Evolutionary conservation across 2,888 invertebrate species (phyloP).

Genomic region (Melieria picta): DNA sequence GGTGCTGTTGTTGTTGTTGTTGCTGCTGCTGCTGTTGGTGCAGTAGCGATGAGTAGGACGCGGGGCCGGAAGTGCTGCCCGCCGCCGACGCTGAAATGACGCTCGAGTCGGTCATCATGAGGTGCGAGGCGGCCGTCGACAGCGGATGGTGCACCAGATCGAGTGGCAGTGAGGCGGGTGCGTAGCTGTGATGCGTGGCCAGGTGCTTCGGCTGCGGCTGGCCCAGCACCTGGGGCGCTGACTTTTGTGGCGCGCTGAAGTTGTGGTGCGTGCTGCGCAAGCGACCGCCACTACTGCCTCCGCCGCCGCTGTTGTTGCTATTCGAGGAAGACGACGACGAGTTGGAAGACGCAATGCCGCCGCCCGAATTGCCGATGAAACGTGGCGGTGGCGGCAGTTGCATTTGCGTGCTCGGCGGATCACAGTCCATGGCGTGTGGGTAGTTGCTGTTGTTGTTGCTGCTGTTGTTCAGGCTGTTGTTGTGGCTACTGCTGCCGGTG

Average conservation of each 20-base stretch:
- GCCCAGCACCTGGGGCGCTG: constrained; percentile 31
- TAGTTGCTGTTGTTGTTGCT: constrained; percentile 58
- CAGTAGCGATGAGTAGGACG: constrained; percentile 50
- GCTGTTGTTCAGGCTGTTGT: constrained; percentile 36
- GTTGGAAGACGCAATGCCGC: constrained; percentile 31
- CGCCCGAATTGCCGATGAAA: constrained; percentile 33
- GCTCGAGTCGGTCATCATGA: constrained; percentile 64
- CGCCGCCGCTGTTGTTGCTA: constrained; percentile 28
- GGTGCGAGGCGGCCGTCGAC: constrained; percentile 59
- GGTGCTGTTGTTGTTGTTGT: constrained; percentile 37
- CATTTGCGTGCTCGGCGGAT: constrained; percentile 68
- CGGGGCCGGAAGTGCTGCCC: constrained; percentile 50
- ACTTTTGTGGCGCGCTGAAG: constrained; percentile 41
- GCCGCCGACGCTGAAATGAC: constrained; percentile 61
- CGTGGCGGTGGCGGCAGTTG: constrained; percentile 47
- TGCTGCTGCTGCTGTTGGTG: constrained; percentile 49
- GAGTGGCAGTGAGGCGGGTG: constrained; percentile 63
- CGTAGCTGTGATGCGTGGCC: constrained; percentile 56
- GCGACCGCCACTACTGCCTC: constrained; percentile 34
- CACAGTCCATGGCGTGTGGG: constrained; percentile 80
- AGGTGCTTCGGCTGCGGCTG: constrained; percentile 40
- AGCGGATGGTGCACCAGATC: constrained; percentile 60
- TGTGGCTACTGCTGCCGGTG: constrained; percentile 28
- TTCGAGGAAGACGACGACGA: constrained; percentile 46
- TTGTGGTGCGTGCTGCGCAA: constrained; percentile 23